A percentile compares a stretch with the other conserved stretches of the same genome.
Evolutionary conservation across 2,113 vertebrate genomes (phyloP).

Genomic region (Sisor rabdophorus): DNA sequence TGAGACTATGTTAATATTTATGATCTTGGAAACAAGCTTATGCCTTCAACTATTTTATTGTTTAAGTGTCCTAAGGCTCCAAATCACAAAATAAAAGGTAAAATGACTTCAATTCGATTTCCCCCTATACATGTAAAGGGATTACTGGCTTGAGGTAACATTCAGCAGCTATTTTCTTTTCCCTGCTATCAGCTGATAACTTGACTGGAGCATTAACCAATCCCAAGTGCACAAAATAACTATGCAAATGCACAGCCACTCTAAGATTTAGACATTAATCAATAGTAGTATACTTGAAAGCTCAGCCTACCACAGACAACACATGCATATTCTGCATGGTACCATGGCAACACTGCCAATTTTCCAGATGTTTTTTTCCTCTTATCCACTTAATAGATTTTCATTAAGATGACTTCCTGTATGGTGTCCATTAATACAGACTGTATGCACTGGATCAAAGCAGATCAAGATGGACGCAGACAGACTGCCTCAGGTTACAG

Average conservation of each 20-base stretch:
- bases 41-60: background rate
- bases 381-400: slow-evolving; percentile 31
- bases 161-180: slow-evolving; percentile 41
- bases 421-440: slow-evolving; percentile 37
- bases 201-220: slow-evolving; percentile 22
- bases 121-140: slow-evolving; percentile 33
- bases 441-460: slow-evolving; percentile 33
- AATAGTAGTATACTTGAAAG: slow-evolving; percentile 29
- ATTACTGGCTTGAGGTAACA: slow-evolving; percentile 33
- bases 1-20: background rate
- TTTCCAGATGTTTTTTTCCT: slow-evolving; percentile 28
- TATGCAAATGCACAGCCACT: slow-evolving; percentile 40
- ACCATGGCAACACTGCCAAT: slow-evolving; percentile 39
- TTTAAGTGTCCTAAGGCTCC: slow-evolving; percentile 26
- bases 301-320: slow-evolving; percentile 20
- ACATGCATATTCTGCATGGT: slow-evolving; percentile 37
- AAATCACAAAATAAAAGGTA: slow-evolving; percentile 26
- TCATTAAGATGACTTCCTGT: slow-evolving; percentile 41
- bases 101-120: slow-evolving; percentile 28
- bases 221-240: slow-evolving; percentile 35
- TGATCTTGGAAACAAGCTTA: background rate
- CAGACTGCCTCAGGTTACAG: slow-evolving; percentile 14
- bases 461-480: slow-evolving; percentile 22
- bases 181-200: slow-evolving; percentile 17
- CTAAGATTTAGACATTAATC: slow-evolving; percentile 35